Percentiles rank a stretch among this genome's conserved stretches.
phyloP scores from a whole-genome alignment of 2,113 vertebrate species.

The Eurystomus gularis region DNA sequence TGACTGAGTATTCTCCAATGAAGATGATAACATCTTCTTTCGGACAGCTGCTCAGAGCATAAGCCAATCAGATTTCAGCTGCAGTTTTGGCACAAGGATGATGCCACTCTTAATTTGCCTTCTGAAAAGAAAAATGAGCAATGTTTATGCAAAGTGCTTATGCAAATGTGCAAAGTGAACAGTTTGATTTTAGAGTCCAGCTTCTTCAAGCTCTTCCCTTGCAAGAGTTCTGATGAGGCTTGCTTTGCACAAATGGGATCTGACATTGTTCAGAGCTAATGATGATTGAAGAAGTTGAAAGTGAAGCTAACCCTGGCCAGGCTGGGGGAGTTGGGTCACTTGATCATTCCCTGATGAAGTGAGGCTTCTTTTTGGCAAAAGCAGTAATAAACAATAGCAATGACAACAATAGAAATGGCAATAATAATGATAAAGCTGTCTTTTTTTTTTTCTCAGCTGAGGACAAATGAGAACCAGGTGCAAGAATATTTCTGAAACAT shows the following conservation, averaged over 20 bases:
- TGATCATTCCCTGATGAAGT: conserved; percentile 23
- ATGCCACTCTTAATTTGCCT: background rate
- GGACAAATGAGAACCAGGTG: conserved; percentile 31
- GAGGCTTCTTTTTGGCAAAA: conserved; percentile 41
- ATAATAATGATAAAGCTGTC: background rate
- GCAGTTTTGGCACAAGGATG: background rate
- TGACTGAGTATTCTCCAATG: background rate
- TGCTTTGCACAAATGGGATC: conserved; percentile 56
- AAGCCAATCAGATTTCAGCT: background rate
- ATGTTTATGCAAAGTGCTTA: conserved; percentile 12
- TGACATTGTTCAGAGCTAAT: conserved; percentile 55
- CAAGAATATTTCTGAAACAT: conserved; percentile 8
- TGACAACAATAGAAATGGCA: background rate
- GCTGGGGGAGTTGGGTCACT: background rate
- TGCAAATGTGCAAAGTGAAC: background rate
- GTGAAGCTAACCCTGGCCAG: conserved; percentile 14
- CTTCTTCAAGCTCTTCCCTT: conserved; percentile 19
- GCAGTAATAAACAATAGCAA: background rate
- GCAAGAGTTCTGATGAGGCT: background rate
- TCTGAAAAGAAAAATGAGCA: background rate
- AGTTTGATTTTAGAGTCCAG: conserved; percentile 21
- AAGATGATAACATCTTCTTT: background rate
- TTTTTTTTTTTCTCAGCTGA: conserved; percentile 48
- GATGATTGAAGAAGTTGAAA: conserved; percentile 51
- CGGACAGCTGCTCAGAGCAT: background rate